Conservation (phyloP, 2,797 vertebrate species). For the Channallabes apus region DNA sequence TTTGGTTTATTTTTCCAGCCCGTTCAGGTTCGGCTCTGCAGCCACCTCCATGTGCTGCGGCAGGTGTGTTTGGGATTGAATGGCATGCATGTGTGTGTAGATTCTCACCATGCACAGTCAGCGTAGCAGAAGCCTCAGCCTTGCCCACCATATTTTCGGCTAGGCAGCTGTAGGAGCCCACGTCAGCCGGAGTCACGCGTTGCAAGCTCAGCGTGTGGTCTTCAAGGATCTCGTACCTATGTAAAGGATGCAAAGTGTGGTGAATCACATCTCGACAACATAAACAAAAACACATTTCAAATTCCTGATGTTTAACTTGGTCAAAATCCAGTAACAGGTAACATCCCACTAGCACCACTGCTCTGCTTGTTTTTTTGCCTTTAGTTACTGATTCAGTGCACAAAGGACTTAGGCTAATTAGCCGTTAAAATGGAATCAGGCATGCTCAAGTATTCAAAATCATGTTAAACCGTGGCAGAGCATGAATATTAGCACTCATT, state of each 20-base stretch:
- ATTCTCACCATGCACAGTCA: conserved; percentile 93
- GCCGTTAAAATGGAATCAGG: conserved; percentile 7
- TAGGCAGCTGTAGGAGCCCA: conserved; percentile 93
- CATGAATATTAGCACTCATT: conserved; percentile 18
- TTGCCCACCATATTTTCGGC: conserved; percentile 99
- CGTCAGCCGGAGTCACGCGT: conserved; percentile 86
- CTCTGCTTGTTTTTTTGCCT: background rate
- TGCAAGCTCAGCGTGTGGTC: conserved; percentile 96
- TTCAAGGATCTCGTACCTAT: conserved; percentile 92
- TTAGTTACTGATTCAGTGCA: conserved; percentile 2
- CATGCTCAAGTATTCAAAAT: conserved; percentile 11
- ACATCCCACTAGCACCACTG: background rate
- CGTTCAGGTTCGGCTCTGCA: conserved; percentile 28
- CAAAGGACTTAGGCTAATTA: conserved; percentile 24
- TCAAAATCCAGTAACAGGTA: background rate
- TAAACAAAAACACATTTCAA: background rate
- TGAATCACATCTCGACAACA: background rate
- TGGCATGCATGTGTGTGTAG: conserved; percentile 17
- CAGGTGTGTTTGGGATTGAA: conserved; percentile 21
- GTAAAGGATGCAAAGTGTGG: background rate
- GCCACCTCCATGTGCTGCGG: conserved; percentile 39
- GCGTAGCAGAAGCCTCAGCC: conserved; percentile 89
- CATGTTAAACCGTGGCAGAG: conserved; percentile 26
- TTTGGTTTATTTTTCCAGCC: conserved; percentile 28
- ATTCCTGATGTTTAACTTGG: background rate